Evolutionary conservation across 1,140 invertebrate species (phyloP), one percentile per base, ranked within the genome.

Genomic region (Oedothorax gibbosus): DNA sequence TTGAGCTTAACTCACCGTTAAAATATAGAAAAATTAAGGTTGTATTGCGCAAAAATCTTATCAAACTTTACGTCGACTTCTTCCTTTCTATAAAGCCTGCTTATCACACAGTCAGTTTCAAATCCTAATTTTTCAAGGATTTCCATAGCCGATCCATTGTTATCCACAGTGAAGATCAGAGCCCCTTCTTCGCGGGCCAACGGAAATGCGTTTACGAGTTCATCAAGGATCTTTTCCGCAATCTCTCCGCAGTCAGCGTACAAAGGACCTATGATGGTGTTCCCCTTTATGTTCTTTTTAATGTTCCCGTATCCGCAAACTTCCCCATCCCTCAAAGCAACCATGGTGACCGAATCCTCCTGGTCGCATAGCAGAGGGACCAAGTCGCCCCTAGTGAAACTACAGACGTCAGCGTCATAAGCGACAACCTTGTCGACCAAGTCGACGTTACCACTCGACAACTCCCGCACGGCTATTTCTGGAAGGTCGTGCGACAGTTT

Each of bases 21-120:
- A 79, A 88, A 87, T 50, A 86, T 20, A 15, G 86, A 86, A 81
- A 88, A 88, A 80, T 88, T 88, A 2, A 88, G 86, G 11, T 86
- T 85, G 71, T 86, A 85, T 60, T 87, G 86, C 35, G 78, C 79
- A 64, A 87, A 88, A 11, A 88, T 65, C 71, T 85, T 85, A 3
- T 81, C 49, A 62, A 85, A 86, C 14, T 87, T 62, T 12, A 85
- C 88, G 11, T 87, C 56, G 0, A 84, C 73, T 64, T 88, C 78
- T 18, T 68, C 57, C 35, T 82, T 77, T 50, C 35, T 78, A 60
- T 87, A 88, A 21, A 86, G 75, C 56, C 88, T 66, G 0, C 85
- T 85, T 7, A 79, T 50, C 3, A 11, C n/a, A 14, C 18, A 8
- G 66, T 20, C 35, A 20, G 21, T 53, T 18, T 54, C 0, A 12